Evolutionary conservation across 2,888 invertebrate species (phyloP).

Genomic region (Eurois occulta): DNA sequence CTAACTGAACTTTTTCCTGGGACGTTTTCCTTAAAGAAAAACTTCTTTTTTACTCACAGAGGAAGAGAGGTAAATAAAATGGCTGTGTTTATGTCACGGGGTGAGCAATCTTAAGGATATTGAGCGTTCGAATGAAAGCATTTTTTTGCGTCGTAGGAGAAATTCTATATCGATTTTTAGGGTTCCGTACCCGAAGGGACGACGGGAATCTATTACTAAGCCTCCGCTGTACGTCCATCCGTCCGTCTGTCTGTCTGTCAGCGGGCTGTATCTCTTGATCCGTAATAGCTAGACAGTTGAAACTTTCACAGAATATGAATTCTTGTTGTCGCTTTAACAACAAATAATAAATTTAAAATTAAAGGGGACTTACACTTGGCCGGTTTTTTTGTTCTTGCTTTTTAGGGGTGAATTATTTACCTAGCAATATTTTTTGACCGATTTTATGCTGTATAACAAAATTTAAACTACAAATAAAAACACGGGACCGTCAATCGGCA

Average conservation of each 20-base stretch:
- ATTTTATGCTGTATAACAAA: neutral
- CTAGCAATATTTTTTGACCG: neutral
- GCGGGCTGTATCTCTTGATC: too few species aligned
- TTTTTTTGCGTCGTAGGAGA: slow-evolving; percentile 7
- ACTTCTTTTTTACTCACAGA: slow-evolving; percentile 37
- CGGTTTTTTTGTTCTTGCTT: neutral
- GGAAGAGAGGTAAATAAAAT: slow-evolving; percentile 44
- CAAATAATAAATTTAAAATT: too few species aligned
- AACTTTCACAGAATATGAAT: too few species aligned
- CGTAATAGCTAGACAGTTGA: too few species aligned
- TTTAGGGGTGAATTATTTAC: neutral
- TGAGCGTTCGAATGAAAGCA: slow-evolving; percentile 14
- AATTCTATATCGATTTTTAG: slow-evolving; percentile 1
- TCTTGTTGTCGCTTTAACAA: too few species aligned
- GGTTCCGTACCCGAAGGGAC: too few species aligned
- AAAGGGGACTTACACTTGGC: too few species aligned
- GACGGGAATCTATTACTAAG: too few species aligned
- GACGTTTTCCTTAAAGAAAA: slow-evolving; percentile 54
- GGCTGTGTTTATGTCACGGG: slow-evolving; percentile 32
- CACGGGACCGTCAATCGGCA: neutral
- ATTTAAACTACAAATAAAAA: neutral
- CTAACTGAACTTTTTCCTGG: slow-evolving; percentile 34
- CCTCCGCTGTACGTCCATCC: too few species aligned
- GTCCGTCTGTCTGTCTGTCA: too few species aligned
- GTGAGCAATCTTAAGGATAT: slow-evolving; percentile 26